Conservation (phyloP, 2,888 invertebrate genomes). For the Lacanobia wlatinum region DNA sequence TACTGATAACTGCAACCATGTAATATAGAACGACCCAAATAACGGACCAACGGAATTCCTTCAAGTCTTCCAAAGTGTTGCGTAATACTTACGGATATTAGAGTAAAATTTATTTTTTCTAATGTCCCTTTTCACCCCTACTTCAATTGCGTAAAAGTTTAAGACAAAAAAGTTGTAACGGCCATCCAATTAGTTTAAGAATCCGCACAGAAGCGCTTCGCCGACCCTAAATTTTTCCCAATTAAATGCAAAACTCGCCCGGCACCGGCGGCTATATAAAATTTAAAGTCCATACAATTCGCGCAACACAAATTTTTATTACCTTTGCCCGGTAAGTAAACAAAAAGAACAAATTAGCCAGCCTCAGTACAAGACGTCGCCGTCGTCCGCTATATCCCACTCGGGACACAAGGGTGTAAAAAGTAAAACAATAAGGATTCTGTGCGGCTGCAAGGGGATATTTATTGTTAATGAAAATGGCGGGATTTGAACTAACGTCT, state of each 20-base stretch:
- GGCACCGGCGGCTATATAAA: conserved; percentile 88
- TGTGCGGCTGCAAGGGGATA: conserved; percentile 89
- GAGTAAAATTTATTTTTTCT: conserved; percentile 58
- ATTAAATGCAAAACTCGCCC: conserved; percentile 90
- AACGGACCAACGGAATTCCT: conserved; percentile 70
- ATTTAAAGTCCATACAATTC: conserved; percentile 90
- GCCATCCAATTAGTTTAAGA: conserved; percentile 90
- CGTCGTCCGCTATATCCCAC: conserved; percentile 84
- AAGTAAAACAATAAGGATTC: conserved; percentile 91
- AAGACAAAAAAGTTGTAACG: conserved; percentile 88
- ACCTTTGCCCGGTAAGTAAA: conserved; percentile 88
- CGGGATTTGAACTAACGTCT: conserved; percentile 91
- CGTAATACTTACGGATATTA: conserved; percentile 54
- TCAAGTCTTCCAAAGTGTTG: conserved; percentile 44
- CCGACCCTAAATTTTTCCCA: conserved; percentile 89
- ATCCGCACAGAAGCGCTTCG: conserved; percentile 89
- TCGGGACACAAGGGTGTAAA: conserved; percentile 90
- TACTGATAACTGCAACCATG: conserved; percentile 80
- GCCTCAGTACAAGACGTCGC: conserved; percentile 83
- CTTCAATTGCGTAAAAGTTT: conserved; percentile 83
- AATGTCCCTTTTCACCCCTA: conserved; percentile 73
- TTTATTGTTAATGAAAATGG: conserved; percentile 91
- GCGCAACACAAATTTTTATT: conserved; percentile 91
- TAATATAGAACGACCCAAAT: conserved; percentile 69
- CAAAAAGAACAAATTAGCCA: conserved; percentile 89